Conservation (phyloP, 2,797 vertebrate genomes). For the Halcyon chelicuti region DNA sequence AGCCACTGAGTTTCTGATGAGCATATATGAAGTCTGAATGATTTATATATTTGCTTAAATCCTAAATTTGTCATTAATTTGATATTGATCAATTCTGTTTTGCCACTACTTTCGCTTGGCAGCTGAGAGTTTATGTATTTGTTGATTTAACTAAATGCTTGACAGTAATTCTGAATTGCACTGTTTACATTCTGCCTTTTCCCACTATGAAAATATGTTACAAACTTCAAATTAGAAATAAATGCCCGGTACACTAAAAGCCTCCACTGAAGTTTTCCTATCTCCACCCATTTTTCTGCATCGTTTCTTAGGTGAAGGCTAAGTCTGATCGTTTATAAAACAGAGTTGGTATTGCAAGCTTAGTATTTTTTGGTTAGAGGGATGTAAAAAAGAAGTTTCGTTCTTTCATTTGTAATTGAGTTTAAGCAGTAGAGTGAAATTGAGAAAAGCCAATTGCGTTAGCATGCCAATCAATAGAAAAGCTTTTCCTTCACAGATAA, state of each 20-base stretch:
- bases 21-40: neutral
- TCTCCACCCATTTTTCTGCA: neutral
- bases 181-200: neutral
- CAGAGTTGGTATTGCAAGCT: neutral
- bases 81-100: neutral
- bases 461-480: neutral
- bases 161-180: neutral
- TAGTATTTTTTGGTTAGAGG: neutral
- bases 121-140: neutral
- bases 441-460: neutral
- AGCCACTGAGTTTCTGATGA: neutral
- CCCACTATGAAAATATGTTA: neutral
- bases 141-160: neutral
- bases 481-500: neutral
- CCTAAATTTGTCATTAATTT: neutral
- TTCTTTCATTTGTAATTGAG: constrained; percentile 17
- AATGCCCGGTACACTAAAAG: neutral
- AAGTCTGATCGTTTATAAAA: neutral
- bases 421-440: neutral
- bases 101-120: neutral
- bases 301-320: neutral
- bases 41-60: neutral
- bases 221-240: neutral
- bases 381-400: neutral
- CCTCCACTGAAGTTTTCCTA: neutral